Conservation (phyloP, 2,888 invertebrate species). For the Atethmia centrago region DNA sequence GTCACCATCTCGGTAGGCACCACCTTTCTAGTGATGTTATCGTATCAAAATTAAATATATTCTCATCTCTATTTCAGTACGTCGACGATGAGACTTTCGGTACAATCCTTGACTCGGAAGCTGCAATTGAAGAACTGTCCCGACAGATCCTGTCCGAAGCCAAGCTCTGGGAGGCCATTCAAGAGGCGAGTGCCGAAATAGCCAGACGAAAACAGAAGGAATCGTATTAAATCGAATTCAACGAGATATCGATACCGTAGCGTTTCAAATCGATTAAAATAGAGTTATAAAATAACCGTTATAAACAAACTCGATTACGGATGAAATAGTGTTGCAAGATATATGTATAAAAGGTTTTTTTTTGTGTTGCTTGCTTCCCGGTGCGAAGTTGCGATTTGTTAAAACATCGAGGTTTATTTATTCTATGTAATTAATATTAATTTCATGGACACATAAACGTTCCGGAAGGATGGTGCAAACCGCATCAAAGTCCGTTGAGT, state of each 20-base stretch:
- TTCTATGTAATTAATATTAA: not conserved
- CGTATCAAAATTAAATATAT: not conserved
- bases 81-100: conserved; percentile 91
- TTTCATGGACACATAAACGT: not conserved
- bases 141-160: conserved; percentile 95
- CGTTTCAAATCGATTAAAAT: conserved; percentile 61
- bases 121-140: conserved; percentile 93
- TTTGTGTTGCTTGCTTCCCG: not conserved
- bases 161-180: conserved; percentile 94
- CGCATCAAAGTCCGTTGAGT: not conserved
- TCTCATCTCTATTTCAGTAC: conserved; percentile 71
- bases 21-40: not conserved
- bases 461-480: not conserved
- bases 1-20: not conserved
- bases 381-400: not conserved
- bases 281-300: conserved; percentile 38
- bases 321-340: conserved; percentile 31
- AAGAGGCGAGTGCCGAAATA: conserved; percentile 94
- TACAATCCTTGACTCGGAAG: conserved; percentile 92
- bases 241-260: conserved; percentile 60
- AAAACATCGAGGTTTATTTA: not conserved
- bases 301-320: conserved; percentile 33
- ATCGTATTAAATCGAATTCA: conserved; percentile 67
- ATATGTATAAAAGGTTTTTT: not conserved
- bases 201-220: conserved; percentile 91